phyloP scores from a whole-genome alignment of 2,888 invertebrate species.

The Drosophila sordidapex region DNA sequence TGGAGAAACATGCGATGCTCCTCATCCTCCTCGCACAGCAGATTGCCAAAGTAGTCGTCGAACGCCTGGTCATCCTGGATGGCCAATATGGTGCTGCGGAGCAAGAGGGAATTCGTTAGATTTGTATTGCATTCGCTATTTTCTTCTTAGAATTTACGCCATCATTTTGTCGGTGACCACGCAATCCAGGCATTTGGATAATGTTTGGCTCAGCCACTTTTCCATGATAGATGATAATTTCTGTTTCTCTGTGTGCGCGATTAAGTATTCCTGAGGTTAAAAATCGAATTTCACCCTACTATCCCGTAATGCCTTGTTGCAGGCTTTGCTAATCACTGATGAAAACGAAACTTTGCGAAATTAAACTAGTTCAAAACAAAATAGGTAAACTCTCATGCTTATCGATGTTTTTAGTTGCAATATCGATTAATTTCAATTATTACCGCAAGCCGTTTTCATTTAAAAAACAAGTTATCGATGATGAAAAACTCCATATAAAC shows the following conservation, averaged over 20 bases:
- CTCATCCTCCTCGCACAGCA: conserved; percentile 89
- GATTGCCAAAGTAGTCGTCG: conserved; percentile 91
- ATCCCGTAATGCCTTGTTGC: too few species aligned
- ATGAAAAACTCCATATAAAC: neutral
- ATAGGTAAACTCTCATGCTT: too few species aligned
- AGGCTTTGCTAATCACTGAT: too few species aligned
- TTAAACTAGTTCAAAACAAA: conserved; percentile 23
- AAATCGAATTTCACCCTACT: neutral
- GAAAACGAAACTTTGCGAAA: conserved; percentile 10
- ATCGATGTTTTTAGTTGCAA: neutral
- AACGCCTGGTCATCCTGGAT: conserved; percentile 90
- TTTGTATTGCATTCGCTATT: neutral
- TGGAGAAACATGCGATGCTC: conserved; percentile 89
- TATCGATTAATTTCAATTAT: neutral
- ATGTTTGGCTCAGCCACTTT: conserved; percentile 88
- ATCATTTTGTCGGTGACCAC: conserved; percentile 90
- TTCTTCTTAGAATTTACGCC: conserved; percentile 85
- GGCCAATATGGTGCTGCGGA: conserved; percentile 88
- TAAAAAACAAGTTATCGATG: neutral
- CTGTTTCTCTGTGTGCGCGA: neutral
- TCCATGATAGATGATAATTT: conserved; percentile 85
- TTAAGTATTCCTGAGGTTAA: neutral
- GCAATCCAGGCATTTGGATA: conserved; percentile 89
- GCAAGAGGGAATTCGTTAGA: neutral
- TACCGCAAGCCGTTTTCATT: neutral